These are phyloP conservation scores for Lasioglossum morio DNA, from an alignment of 2,888 invertebrate genomes.

Conservation along the genomic window DNA sequence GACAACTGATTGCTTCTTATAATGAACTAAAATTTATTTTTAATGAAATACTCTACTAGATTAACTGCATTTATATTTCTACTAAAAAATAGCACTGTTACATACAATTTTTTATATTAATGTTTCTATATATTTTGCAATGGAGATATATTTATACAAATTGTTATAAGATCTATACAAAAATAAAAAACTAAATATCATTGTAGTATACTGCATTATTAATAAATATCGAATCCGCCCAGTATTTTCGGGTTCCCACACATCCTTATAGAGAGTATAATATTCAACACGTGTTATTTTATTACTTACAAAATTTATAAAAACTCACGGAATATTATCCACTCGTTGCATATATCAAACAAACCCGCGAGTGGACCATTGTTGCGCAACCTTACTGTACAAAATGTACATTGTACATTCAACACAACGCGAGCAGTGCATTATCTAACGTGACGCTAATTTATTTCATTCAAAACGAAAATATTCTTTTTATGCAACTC, in stretches of 20 bases:
- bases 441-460: too few species aligned
- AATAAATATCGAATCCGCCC: background rate
- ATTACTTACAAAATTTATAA: background rate
- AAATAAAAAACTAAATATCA: slow-evolving; percentile 43
- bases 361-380: too few species aligned
- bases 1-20: slow-evolving; percentile 26
- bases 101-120: slow-evolving; percentile 34
- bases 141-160: slow-evolving; percentile 48
- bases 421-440: too few species aligned
- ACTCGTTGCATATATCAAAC: too few species aligned
- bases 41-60: slow-evolving; percentile 42
- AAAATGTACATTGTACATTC: too few species aligned
- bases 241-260: too few species aligned
- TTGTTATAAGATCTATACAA: slow-evolving; percentile 40
- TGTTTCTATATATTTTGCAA: slow-evolving; percentile 39
- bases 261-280: background rate
- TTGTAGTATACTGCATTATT: slow-evolving; percentile 17
- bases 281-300: background rate
- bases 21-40: slow-evolving; percentile 44
- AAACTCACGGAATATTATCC: too few species aligned
- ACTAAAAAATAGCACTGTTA: background rate
- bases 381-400: too few species aligned
- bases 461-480: too few species aligned
- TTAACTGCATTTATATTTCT: background rate
- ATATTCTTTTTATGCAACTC: too few species aligned